Conservation (phyloP, 2,113 vertebrate species). For the Heloderma charlesbogerti region DNA sequence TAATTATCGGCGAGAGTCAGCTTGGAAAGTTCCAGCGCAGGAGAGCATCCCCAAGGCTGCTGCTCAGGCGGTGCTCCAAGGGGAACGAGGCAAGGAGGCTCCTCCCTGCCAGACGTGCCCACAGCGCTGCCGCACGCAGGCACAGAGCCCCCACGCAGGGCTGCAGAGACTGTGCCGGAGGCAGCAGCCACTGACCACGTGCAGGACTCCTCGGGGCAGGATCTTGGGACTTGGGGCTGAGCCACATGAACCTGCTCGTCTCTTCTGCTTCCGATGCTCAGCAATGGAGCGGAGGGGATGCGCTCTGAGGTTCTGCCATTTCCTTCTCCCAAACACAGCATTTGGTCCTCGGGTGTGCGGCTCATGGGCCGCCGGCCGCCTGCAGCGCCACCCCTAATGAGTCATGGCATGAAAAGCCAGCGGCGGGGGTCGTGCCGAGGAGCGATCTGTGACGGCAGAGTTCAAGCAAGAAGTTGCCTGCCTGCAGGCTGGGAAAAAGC, state of each 20-base stretch:
- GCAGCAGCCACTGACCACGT: too few species aligned
- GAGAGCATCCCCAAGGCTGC: too few species aligned
- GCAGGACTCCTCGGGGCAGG: background rate
- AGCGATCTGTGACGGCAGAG: conserved; percentile 21
- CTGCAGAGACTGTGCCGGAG: too few species aligned
- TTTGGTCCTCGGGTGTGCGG: conserved; percentile 16
- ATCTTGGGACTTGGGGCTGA: too few species aligned
- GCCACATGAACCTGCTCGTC: too few species aligned
- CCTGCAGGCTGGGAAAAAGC: conserved; percentile 12
- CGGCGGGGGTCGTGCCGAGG: background rate
- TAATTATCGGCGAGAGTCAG: too few species aligned
- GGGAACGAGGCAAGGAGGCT: too few species aligned
- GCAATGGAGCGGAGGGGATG: background rate
- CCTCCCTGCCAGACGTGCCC: too few species aligned
- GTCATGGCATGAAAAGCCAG: background rate
- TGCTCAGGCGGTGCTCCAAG: too few species aligned
- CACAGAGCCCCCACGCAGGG: too few species aligned
- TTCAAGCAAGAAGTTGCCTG: conserved; percentile 1
- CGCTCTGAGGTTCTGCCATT: background rate
- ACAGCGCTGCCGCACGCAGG: too few species aligned
- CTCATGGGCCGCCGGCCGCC: background rate
- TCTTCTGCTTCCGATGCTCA: background rate
- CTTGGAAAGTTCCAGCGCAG: too few species aligned
- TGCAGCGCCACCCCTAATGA: conserved; percentile 19
- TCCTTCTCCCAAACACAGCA: background rate